Evolutionary conservation across 2,113 vertebrate genomes (phyloP), one percentile per base, ranked within the genome.

Genomic region (Chionis minor): DNA sequence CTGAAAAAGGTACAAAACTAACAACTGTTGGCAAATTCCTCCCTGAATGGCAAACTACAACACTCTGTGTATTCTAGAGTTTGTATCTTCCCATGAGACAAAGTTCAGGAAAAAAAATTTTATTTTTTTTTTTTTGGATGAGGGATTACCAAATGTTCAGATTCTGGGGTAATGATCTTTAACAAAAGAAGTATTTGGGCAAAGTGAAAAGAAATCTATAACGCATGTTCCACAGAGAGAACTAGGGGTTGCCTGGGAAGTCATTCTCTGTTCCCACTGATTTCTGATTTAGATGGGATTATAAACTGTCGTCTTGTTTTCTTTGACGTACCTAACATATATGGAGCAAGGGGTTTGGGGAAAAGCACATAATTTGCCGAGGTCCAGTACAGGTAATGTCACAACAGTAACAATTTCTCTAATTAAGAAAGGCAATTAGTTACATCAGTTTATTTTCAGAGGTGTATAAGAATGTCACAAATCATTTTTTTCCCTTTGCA

Each of bases 191-290:
- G 20, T 23, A 44, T 75, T 88, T 58, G 33, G 26, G 32, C 44
- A 40, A 70, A 69, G 9, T 6, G 12, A 42, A 42, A 90, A 56
- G 22, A 20, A 26, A 59, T 19, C 54, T 51, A 2, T 30, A 63
- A 24, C n/a, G 40, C 12, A 1, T 28, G 35, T 54, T 40, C 12
- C 27, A 40, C n/a, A 24, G 26, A 52, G 67, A 83, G 22, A 75
- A 62, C 23, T 40, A 40, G 5, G 32, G 72, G 23, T 22, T 71
- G 10, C 23, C 5, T 10, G 12, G 4, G 45, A 69, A 45, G 3
- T 59, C 0, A 1, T 42, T n/a, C 49, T 77, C 33, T 3, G 0
- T 66, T 69, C 20, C 24, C 28, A 30, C n/a, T 47, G 32, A 45
- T 55, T 54, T 33, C 58, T 80, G 10, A 35, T 21, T 55, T 45